Conservation (phyloP, 2,113 vertebrate genomes). For the Atlantisia rogersi region DNA sequence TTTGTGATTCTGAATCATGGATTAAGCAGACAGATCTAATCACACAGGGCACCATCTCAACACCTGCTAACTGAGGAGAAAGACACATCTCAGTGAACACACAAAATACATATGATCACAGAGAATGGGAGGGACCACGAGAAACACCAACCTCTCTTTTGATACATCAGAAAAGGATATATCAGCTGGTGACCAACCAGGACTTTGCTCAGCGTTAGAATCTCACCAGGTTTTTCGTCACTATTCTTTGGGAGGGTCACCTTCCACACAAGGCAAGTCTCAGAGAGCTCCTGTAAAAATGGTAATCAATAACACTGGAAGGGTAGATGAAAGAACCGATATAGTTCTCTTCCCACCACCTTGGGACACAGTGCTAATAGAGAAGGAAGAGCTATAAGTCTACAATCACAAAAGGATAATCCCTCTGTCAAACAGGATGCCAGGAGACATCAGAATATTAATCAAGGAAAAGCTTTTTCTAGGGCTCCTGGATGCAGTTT, state of each 20-base stretch:
- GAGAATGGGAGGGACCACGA: neutral
- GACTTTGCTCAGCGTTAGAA: neutral
- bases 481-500: neutral
- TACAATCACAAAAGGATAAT: conserved; percentile 10
- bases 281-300: neutral
- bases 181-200: neutral
- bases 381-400: neutral
- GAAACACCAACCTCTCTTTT: neutral
- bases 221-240: neutral
- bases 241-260: neutral
- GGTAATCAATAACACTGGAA: neutral
- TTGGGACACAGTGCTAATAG: neutral
- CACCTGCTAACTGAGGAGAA: neutral
- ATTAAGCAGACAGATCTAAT: neutral
- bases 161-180: neutral
- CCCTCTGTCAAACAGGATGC: neutral
- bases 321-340: neutral
- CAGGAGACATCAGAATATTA: conserved; percentile 29
- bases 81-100: neutral
- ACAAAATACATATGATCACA: neutral
- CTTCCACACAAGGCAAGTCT: neutral
- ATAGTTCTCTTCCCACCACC: neutral
- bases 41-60: neutral
- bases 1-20: neutral
- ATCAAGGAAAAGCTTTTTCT: conserved; percentile 3